Conservation (phyloP, 2,113 vertebrate genomes). For the Channa maculata region DNA sequence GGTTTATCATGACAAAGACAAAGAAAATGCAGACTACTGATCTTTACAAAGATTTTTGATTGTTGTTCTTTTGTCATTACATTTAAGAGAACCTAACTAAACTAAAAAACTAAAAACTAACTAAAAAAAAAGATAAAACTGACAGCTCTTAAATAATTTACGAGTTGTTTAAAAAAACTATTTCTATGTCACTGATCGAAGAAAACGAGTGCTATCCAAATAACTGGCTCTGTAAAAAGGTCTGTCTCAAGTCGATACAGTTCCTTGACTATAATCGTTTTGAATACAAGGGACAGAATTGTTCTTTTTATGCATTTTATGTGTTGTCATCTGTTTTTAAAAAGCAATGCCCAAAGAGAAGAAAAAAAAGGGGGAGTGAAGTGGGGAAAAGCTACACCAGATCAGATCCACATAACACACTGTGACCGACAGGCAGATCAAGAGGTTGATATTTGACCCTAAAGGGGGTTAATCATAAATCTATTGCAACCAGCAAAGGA, state of each 20-base stretch:
- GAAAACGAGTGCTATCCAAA: too few species aligned
- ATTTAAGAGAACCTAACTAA: too few species aligned
- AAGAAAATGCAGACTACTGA: too few species aligned
- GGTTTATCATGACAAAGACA: not conserved
- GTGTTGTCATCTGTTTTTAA: not conserved
- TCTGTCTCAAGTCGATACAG: not conserved
- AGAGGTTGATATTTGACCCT: conserved; percentile 58
- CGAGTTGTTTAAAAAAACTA: too few species aligned
- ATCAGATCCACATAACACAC: not conserved
- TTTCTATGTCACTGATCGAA: too few species aligned
- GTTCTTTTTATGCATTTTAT: not conserved
- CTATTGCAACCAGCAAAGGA: conserved; percentile 46
- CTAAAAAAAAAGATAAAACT: too few species aligned
- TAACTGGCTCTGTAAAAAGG: too few species aligned
- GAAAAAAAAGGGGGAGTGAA: not conserved
- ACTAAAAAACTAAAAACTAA: too few species aligned
- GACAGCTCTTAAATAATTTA: too few species aligned
- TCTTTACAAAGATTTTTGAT: too few species aligned
- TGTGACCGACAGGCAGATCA: not conserved
- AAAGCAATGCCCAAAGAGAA: not conserved
- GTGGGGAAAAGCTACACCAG: not conserved
- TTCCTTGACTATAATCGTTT: not conserved
- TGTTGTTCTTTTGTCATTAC: too few species aligned
- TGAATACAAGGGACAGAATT: not conserved
- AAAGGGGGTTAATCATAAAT: conserved; percentile 72